These are phyloP conservation scores for Ptycholaimellus sp. DNA, from an alignment of 2,888 invertebrate species.

Conservation along the genomic window DNA sequence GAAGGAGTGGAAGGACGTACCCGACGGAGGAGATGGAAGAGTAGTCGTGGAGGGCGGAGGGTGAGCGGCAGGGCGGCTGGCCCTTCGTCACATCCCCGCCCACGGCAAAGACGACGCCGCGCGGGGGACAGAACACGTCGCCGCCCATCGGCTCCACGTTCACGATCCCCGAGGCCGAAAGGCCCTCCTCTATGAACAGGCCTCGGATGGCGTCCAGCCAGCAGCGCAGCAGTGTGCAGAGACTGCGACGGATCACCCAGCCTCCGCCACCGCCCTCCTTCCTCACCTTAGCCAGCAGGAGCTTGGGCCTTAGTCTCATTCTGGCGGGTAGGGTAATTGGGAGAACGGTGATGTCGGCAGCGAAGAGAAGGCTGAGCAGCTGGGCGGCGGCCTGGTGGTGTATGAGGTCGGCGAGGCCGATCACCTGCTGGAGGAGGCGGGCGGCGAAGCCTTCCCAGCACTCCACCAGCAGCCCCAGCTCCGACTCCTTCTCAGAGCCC, in stretches of 20 bases:
- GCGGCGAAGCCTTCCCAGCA: constrained; percentile 4
- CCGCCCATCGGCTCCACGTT: background rate
- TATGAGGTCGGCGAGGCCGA: constrained; percentile 1
- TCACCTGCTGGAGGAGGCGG: constrained; percentile 1
- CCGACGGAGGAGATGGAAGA: too few relatives aligned
- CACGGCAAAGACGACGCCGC: too few relatives aligned
- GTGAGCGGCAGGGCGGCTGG: too few relatives aligned
- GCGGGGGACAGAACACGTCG: background rate
- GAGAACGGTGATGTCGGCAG: too few relatives aligned
- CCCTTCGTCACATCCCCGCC: too few relatives aligned
- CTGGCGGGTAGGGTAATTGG: too few relatives aligned
- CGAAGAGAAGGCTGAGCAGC: constrained; percentile 3
- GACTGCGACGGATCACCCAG: constrained; percentile 1
- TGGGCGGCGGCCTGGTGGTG: constrained; percentile 4
- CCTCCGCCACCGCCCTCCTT: too few relatives aligned
- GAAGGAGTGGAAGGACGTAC: too few relatives aligned
- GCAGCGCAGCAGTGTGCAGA: constrained; percentile 5
- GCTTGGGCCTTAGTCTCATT: too few relatives aligned
- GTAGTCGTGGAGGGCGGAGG: too few relatives aligned
- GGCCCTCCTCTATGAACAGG: constrained; percentile 1
- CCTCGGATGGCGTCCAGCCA: constrained; percentile 4
- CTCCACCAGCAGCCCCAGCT: constrained; percentile 3
- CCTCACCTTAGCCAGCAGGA: too few relatives aligned
- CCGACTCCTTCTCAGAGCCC: background rate
- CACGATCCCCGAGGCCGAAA: background rate